Conservation (phyloP, 1,140 invertebrate genomes). For the Pomacea maculata region DNA sequence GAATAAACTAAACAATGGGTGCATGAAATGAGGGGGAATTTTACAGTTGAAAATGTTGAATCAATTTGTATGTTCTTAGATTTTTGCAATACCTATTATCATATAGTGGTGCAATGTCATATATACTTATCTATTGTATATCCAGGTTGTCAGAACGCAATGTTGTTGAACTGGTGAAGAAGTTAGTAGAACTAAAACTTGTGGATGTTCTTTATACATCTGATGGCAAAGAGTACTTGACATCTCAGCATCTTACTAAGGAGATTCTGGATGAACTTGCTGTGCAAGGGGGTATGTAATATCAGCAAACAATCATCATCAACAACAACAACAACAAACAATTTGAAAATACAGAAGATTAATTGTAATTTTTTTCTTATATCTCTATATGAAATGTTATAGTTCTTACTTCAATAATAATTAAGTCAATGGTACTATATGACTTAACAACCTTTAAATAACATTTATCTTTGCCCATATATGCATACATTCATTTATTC, state of each 20-base stretch:
- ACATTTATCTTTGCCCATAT: no score
- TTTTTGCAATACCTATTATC: background rate
- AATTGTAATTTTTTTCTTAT: no score
- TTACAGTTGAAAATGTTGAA: background rate
- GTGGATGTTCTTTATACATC: slow-evolving; percentile 93
- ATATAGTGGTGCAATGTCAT: background rate
- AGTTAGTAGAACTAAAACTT: slow-evolving; percentile 85
- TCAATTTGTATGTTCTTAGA: background rate
- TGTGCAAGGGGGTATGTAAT: slow-evolving; percentile 77
- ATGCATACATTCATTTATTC: no score
- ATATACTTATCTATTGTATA: background rate
- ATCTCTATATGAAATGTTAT: no score
- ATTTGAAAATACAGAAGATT: no score
- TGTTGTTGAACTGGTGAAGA: slow-evolving; percentile 94
- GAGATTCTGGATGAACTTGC: slow-evolving; percentile 94
- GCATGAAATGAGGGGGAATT: background rate
- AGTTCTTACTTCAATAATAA: no score
- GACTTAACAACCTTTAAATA: no score
- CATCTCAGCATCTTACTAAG: slow-evolving; percentile 85
- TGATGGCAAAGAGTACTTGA: slow-evolving; percentile 98
- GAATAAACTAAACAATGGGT: background rate
- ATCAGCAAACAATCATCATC: background rate
- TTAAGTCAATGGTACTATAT: no score
- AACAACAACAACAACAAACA: no score
- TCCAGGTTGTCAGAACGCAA: slow-evolving; percentile 94